phyloP scores from a whole-genome alignment of 2,888 invertebrate species.

The Phaedon cochleariae region DNA sequence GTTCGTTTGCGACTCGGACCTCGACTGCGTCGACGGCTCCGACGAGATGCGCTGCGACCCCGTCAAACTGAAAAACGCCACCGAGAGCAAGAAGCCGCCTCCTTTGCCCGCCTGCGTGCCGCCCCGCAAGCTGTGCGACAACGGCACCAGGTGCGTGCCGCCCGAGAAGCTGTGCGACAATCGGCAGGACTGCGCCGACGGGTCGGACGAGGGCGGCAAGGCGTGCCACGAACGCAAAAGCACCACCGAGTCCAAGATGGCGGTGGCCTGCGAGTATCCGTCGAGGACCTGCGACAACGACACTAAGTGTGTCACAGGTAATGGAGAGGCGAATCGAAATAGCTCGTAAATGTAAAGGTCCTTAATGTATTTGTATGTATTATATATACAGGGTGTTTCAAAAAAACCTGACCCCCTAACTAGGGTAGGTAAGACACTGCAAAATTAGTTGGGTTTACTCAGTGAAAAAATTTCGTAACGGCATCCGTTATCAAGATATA shows the following conservation, averaged over 20 bases:
- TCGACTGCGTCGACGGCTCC: conserved; percentile 78
- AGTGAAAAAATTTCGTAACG: no score
- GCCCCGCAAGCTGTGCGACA: conserved; percentile 74
- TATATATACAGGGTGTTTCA: no score
- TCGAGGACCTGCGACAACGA: conserved; percentile 72
- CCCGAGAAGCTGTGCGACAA: conserved; percentile 79
- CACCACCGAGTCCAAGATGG: conserved; percentile 15
- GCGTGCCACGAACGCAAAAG: conserved; percentile 31
- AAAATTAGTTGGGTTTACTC: no score
- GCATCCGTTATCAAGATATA: no score
- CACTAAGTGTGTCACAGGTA: conserved; percentile 70
- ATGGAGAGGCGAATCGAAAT: no score
- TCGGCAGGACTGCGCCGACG: conserved; percentile 76
- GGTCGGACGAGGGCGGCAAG: conserved; percentile 72
- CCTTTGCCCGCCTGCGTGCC: conserved; percentile 61
- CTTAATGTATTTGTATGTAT: no score
- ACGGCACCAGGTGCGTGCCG: conserved; percentile 75
- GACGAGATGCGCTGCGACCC: conserved; percentile 74
- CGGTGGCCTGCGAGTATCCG: conserved; percentile 26
- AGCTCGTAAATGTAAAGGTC: no score
- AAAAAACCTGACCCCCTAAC: no score
- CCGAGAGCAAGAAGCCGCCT: conserved; percentile 38
- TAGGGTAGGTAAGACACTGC: no score
- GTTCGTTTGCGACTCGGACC: conserved; percentile 72
- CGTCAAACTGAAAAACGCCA: conserved; percentile 51